Conservation (phyloP, 2,113 vertebrate genomes). For the Cyrtonyx montezumae region DNA sequence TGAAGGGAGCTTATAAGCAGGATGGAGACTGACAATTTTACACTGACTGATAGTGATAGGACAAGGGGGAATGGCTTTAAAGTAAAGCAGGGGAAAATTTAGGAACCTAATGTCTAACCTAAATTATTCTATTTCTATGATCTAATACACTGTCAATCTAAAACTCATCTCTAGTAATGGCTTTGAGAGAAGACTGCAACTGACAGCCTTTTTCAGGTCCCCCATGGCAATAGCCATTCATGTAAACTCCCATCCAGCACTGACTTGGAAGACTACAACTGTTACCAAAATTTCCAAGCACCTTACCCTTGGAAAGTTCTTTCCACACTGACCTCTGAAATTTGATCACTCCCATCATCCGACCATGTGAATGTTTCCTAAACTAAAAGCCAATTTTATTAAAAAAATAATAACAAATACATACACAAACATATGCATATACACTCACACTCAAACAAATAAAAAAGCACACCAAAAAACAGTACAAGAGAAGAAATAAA, state of each 20-base stretch:
- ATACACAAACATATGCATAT: no score
- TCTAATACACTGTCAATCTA: no score
- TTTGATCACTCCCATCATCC: neutral
- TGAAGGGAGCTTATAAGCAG: no score
- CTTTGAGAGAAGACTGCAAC: rapidly evolving
- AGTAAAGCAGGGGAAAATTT: no score
- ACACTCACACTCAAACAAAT: no score
- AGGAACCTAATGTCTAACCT: no score
- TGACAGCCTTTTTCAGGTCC: rapidly evolving
- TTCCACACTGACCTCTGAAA: neutral
- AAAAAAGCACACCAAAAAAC: no score
- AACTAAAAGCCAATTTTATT: neutral
- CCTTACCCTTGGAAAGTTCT: no score
- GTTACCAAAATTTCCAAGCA: neutral
- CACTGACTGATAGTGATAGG: no score
- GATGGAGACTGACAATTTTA: no score
- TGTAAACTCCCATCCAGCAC: neutral
- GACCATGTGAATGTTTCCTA: neutral
- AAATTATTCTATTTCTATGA: no score
- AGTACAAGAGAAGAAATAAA: neutral
- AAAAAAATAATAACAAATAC: neutral
- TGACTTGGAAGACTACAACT: rapidly evolving
- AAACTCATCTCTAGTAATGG: rapidly evolving
- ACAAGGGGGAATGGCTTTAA: no score
- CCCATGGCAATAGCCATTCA: rapidly evolving